phyloP scores from a whole-genome alignment of 2,113 vertebrate genomes.

The Strix uralensis region DNA sequence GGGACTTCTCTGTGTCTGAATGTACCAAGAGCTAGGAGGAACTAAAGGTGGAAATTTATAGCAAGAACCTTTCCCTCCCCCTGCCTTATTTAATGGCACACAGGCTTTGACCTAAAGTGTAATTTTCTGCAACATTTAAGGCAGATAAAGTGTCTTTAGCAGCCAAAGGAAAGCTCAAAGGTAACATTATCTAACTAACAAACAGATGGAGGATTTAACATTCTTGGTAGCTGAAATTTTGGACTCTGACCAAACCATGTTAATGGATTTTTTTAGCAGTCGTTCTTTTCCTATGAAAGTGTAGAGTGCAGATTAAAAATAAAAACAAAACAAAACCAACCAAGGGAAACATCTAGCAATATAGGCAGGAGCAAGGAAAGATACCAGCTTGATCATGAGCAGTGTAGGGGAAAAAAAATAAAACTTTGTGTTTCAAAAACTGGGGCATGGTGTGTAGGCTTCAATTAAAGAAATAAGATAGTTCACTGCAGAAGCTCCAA shows the following conservation, averaged over 20 bases:
- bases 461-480: neutral
- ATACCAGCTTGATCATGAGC: neutral
- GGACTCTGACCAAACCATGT: conserved; percentile 49
- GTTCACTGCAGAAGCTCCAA: neutral
- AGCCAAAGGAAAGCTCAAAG: conserved; percentile 71
- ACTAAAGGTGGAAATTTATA: conserved; percentile 58
- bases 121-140: conserved; percentile 75
- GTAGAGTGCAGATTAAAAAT: neutral
- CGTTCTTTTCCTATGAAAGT: conserved; percentile 22
- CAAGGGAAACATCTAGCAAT: neutral
- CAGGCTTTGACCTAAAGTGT: conserved; percentile 69
- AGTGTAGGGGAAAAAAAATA: neutral
- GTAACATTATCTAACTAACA: conserved; percentile 73
- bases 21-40: conserved; percentile 23
- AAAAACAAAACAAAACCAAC: neutral
- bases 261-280: conserved; percentile 71
- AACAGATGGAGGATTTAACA: conserved; percentile 70
- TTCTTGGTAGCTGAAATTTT: conserved; percentile 67
- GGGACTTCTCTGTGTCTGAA: conserved; percentile 6
- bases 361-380: neutral
- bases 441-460: neutral
- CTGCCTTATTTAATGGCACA: conserved; percentile 43
- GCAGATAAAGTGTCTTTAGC: conserved; percentile 70
- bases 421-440: neutral
- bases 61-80: neutral